Conservation (phyloP, 30 jellyfish, hydroid and myxozoan genomes). For the Turritopsis dohrnii region DNA sequence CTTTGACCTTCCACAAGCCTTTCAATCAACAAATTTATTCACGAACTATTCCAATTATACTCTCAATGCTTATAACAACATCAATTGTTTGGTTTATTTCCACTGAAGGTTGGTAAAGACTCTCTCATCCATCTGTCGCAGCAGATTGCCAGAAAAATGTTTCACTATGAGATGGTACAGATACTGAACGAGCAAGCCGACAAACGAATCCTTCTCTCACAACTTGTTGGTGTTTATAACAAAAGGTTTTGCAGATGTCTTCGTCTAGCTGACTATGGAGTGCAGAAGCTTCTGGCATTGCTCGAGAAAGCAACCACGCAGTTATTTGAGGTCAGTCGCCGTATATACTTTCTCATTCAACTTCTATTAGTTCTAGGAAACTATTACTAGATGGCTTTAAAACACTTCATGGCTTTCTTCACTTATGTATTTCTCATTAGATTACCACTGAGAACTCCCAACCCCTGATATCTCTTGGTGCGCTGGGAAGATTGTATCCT, state of each 20-base stretch:
- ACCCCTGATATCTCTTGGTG: constrained; percentile 14
- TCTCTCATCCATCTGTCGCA: neutral
- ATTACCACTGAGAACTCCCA: neutral
- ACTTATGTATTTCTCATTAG: no score
- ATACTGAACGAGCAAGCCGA: constrained; percentile 6
- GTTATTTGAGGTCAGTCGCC: constrained; percentile 28
- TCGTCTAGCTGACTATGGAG: constrained; percentile 26
- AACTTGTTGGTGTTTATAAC: neutral
- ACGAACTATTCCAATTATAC: no score
- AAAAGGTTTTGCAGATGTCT: neutral
- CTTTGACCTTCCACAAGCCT: neutral
- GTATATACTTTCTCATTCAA: no score
- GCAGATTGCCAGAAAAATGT: constrained; percentile 18
- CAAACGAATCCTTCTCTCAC: neutral
- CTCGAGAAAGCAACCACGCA: constrained; percentile 23
- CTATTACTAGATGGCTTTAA: no score
- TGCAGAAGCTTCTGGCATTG: neutral
- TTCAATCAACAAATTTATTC: neutral
- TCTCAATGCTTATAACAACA: no score
- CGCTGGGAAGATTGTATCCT: constrained; percentile 21
- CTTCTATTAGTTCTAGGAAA: no score
- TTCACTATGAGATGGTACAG: constrained; percentile 9
- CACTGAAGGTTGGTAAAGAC: neutral
- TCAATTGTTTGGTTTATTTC: neutral
- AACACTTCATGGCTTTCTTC: no score